A percentile compares a stretch with the other conserved stretches of the same genome.
phyloP scores from a whole-genome alignment of 1,140 invertebrate genomes.

The Tetramorium parvispinum region DNA sequence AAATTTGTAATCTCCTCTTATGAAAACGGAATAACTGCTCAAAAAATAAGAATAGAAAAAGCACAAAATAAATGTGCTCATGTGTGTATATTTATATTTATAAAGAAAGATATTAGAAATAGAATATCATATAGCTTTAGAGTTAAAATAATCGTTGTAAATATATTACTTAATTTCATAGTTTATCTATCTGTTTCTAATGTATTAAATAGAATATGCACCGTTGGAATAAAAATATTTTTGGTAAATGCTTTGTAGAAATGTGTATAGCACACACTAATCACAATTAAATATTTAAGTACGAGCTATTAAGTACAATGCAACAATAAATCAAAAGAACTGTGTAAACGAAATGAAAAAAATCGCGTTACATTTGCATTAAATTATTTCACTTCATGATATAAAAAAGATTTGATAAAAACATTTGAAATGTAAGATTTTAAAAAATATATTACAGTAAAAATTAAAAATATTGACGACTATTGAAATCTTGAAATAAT shows the following conservation, averaged over 20 bases:
- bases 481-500: constrained; percentile 41
- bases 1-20: constrained; percentile 37
- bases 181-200: constrained; percentile 60
- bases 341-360: constrained; percentile 9
- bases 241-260: constrained; percentile 67
- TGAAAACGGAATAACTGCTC: neutral
- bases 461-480: constrained; percentile 8
- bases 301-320: constrained; percentile 58
- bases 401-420: constrained; percentile 58
- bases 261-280: constrained; percentile 50
- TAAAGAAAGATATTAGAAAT: constrained; percentile 53
- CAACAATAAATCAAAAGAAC: constrained; percentile 52
- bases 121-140: constrained; percentile 13
- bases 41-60: constrained; percentile 7
- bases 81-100: constrained; percentile 17
- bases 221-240: constrained; percentile 71
- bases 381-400: constrained; percentile 62
- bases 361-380: constrained; percentile 25
- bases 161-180: constrained; percentile 43
- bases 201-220: constrained; percentile 50
- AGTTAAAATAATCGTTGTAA: constrained; percentile 50
- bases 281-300: constrained; percentile 52
- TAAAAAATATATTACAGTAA: constrained; percentile 12
- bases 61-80: constrained; percentile 33
- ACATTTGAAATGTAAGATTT: constrained; percentile 42